phyloP scores from a whole-genome alignment of 2,888 invertebrate genomes.

The Coelopa pilipes region DNA sequence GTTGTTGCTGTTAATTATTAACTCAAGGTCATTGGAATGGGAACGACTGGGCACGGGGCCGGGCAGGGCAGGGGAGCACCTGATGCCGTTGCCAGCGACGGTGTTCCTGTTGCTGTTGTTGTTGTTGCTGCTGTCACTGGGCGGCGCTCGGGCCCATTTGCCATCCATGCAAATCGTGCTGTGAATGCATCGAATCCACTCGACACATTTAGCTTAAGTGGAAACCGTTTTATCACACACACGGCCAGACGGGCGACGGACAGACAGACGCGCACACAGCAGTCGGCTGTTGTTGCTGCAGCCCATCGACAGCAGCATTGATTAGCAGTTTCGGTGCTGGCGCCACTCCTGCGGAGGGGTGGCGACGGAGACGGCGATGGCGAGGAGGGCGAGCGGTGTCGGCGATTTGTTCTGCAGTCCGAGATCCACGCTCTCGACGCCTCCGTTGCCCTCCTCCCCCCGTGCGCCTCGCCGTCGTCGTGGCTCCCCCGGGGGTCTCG shows the following conservation, averaged over 20 bases:
- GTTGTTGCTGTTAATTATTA: conserved; percentile 30
- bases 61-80: background rate
- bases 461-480: too few species aligned
- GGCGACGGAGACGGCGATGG: too few species aligned
- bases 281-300: background rate
- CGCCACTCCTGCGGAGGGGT: background rate
- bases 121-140: background rate
- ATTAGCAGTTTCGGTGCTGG: conserved; percentile 13
- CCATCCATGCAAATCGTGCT: conserved; percentile 8
- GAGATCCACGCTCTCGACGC: background rate
- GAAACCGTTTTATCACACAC: conserved; percentile 8
- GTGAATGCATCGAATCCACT: conserved; percentile 4
- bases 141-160: too few species aligned
- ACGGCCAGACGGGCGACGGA: background rate
- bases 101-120: background rate
- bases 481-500: background rate
- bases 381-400: background rate
- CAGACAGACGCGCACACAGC: background rate
- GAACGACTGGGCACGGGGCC: background rate
- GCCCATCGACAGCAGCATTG: conserved; percentile 15
- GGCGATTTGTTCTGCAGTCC: background rate
- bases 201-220: conserved; percentile 21
- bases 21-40: conserved; percentile 37
- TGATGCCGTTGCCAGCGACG: background rate
- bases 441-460: background rate